Evolutionary conservation across 53 echinoderm and acorn worm species (phyloP), one percentile per base, ranked within the genome.

Genomic region (Paracentrotus lividus): DNA sequence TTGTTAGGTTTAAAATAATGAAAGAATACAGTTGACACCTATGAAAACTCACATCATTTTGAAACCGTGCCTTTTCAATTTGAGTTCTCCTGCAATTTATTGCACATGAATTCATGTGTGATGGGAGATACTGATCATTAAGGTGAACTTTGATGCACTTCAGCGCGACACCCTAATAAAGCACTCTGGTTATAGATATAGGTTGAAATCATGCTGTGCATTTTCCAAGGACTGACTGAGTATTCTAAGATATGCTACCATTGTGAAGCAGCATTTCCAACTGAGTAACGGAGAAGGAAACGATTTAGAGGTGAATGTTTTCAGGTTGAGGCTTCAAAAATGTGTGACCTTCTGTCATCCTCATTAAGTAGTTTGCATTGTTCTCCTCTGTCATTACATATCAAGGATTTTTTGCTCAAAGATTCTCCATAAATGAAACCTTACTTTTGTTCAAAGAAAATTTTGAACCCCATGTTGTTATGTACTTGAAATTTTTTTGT

Each of bases 241-340:
- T 81, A 26, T 47, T 81, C 81, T 81, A 15, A 47, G 81, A 20
- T 45, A 81, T 18, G 6, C 72, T 72, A 45, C 81, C 49, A 45
- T 81, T 81, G 81, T 81, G 81, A 81, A 81, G 81, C 2, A 72
- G 72, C 40, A 38, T 72, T n/a, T 72, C 72, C 72, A 3, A 72
- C 72, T 40, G 72, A 72, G 72, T 36, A 72, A 38, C 36, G 72
- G 36, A 72, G 72, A 72, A 72, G 14, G 40, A 15, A 9, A 61
- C 24, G 8, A 2, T 5, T 40, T 18, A 42, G 72, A 72, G 72
- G 36, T 72, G 72, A 72, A 72, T 72, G 72, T 26, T 72, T 72
- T 72, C 36, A 72, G 72, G 72, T 72, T 72, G n/a, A 72, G 21
- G 18, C 40, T 72, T 34, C 40, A 72, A 72, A n/a, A 40, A 13